Evolutionary conservation across 2,888 invertebrate genomes (phyloP), one percentile per base, ranked within the genome.

Genomic region (Onchidella celtica): DNA sequence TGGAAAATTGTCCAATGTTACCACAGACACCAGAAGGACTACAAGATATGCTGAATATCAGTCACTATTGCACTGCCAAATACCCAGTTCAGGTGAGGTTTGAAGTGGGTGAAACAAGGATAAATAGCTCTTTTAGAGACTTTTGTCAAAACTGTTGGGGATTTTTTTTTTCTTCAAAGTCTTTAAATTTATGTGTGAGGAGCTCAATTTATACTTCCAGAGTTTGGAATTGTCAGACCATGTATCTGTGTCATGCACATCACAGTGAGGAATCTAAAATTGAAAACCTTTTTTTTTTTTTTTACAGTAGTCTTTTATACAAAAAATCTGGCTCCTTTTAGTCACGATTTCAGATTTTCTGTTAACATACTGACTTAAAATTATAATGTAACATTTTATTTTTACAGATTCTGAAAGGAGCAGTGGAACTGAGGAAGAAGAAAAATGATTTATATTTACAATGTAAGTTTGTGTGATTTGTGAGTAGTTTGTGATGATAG

Each of bases 341-440:
- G n/a, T n/a, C n/a, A n/a, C n/a, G n/a, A n/a, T n/a, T n/a, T n/a
- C 47, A 47, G 17, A 17, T 11, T 11, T 47, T 17, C 17, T 47
- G 47, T 11, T 6, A 47, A 47, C 47, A 47, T 47, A 47, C 17
- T 6, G 47, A 47, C 9, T 47, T 47, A 6, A 47, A 47, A 47
- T 47, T 47, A 47, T 17, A 47, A 47, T 11, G 17, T 47, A 32
- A 14, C 27, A 21, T 27, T 63, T 38, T 68, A 14, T n/a, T 32
- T 47, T 88, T 85, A 66, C 86, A 91, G 91, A 89, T 91, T 81
- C 81, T 91, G 55, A 87, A 89, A 77, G 91, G 90, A 34, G 90
- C 88, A 63, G 86, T 87, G 55, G 87, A 90, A 55, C 84, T 88
- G 73, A 87, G 91, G 66, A 88, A 86, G 72, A 86, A 86, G 59